Conservation (phyloP, 2,888 invertebrate species). For the Nezara viridula region DNA sequence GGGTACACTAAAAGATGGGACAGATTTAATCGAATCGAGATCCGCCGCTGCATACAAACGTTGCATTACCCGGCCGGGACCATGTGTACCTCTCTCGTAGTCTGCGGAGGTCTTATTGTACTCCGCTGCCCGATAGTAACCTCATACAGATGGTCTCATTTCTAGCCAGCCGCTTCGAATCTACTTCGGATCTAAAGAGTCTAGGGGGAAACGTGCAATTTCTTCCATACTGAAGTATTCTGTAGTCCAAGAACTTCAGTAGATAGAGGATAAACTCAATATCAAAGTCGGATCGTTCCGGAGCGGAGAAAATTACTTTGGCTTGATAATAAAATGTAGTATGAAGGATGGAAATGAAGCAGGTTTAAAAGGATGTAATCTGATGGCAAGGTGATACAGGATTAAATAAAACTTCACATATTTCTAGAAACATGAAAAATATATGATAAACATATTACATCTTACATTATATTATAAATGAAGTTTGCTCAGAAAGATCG, state of each 20-base stretch:
- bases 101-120: not conserved
- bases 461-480: no score
- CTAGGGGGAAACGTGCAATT: not conserved
- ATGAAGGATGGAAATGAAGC: no score
- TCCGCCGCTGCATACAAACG: constrained; percentile 22
- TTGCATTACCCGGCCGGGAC: not conserved
- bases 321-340: no score
- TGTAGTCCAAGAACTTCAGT: not conserved
- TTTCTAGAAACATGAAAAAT: no score
- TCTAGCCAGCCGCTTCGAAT: not conserved
- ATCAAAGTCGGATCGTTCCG: not conserved
- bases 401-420: no score
- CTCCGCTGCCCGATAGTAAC: not conserved
- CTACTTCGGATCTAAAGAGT: not conserved
- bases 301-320: no score
- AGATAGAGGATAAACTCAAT: not conserved
- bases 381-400: no score
- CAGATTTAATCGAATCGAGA: not conserved
- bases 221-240: not conserved
- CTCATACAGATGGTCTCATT: constrained; percentile 32
- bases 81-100: not conserved
- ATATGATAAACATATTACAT: no score
- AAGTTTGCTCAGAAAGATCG: no score
- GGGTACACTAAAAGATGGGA: not conserved
- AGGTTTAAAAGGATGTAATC: no score